Conservation (phyloP, 2,113 vertebrate genomes). For the Petroica traversi region DNA sequence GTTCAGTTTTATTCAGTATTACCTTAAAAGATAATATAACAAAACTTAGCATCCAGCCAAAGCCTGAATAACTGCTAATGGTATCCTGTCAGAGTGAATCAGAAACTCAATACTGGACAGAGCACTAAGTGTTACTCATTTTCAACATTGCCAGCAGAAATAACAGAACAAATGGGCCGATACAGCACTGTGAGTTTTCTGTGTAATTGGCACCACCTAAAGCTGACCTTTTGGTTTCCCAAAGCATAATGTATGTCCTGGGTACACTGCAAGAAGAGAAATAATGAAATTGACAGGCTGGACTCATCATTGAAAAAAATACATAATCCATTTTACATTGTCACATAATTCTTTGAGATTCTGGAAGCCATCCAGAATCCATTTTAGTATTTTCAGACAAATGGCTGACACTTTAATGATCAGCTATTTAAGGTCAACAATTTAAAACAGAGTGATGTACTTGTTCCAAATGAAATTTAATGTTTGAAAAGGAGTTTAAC, state of each 20-base stretch:
- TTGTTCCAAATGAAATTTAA: conserved; percentile 30
- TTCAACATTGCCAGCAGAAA: conserved; percentile 44
- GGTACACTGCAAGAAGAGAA: neutral
- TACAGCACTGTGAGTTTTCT: neutral
- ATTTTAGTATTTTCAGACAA: conserved; percentile 50
- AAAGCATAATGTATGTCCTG: neutral
- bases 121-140: conserved; percentile 24
- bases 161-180: conserved; percentile 20
- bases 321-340: conserved; percentile 31
- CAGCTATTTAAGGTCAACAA: conserved; percentile 34
- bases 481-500: neutral
- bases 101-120: conserved; percentile 19
- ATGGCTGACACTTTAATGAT: conserved; percentile 20
- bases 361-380: conserved; percentile 28
- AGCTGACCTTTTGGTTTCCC: conserved; percentile 37
- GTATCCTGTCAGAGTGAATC: conserved; percentile 35
- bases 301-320: neutral
- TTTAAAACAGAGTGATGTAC: neutral
- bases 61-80: conserved; percentile 30
- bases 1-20: neutral
- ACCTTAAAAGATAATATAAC: conserved; percentile 10
- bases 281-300: conserved; percentile 23
- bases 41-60: neutral
- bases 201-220: conserved; percentile 46
- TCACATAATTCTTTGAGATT: conserved; percentile 39